These are phyloP conservation scores for Lasiurus borealis DNA, from an alignment of 2,113 vertebrate genomes.

Conservation along the genomic window DNA sequence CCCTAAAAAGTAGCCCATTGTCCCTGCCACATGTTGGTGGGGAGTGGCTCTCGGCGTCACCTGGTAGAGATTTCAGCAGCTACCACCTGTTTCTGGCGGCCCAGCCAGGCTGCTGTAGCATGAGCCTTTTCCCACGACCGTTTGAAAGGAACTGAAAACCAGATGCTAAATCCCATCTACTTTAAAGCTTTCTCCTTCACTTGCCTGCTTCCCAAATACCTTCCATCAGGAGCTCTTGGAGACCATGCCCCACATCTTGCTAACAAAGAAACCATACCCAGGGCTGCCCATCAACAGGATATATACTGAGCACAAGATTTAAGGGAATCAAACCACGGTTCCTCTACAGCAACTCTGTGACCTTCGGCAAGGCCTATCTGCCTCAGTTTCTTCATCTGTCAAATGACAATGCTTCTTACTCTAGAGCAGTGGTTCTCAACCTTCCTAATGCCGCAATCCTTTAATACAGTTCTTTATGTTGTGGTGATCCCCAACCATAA, in stretches of 20 bases:
- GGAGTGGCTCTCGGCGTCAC: neutral
- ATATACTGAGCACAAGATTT: neutral
- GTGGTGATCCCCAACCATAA: too few species aligned
- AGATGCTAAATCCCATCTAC: conserved; percentile 10
- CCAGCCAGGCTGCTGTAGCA: neutral
- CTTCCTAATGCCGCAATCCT: too few species aligned
- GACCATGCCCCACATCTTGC: neutral
- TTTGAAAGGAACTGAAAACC: neutral
- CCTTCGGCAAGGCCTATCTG: neutral
- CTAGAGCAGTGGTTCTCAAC: neutral
- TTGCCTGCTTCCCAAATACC: neutral
- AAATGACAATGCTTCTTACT: neutral
- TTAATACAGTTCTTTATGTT: too few species aligned
- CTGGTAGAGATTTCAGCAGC: neutral
- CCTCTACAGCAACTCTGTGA: neutral
- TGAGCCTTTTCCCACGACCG: neutral
- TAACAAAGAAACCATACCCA: neutral
- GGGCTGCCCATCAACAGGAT: neutral
- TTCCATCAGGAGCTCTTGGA: neutral
- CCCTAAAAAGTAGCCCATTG: neutral
- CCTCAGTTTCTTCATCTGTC: neutral
- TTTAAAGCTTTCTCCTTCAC: neutral
- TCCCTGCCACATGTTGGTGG: neutral
- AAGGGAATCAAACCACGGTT: neutral
- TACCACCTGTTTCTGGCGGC: neutral